Evolutionary conservation across 1,140 invertebrate genomes (phyloP), one percentile per base, ranked within the genome.

Genomic region (Cotesia vestalis): DNA sequence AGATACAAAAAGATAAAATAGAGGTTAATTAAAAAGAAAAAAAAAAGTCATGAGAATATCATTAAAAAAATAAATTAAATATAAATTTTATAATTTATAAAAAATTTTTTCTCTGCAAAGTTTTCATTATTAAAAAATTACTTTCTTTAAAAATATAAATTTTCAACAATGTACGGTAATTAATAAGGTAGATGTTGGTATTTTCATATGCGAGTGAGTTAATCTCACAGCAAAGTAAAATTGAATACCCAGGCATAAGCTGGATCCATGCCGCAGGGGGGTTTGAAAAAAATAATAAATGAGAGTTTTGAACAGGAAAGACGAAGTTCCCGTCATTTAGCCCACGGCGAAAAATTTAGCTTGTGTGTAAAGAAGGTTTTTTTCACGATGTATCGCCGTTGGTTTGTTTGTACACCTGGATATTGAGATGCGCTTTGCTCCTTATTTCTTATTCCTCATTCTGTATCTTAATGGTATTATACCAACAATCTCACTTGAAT

Each of bases 381-480:
- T 74, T 76, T 78, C 77, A 79, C 80, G 77, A 81, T 73, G 66
- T 71, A 75, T 76, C 74, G 80, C 83, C 79, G 74, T 78, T 73
- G 84, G 84, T 79, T 76, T 87, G 79, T 86, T 87, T 87, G 79
- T 79, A 82, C 85, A 86, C 81, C 84, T 85, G 84, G 85, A 75
- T 77, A 80, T 75, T 27, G 27, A 27, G 66, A 74, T 61, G 62
- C 69, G 60, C 62, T 27, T 27, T 27, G 27, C 27, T 27, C 27
- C 3, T 27, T 27, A 27, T 27, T 27, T 27, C 27, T 27, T 27
- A 27, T 27, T 27, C 27, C 59, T 71, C 75, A 63, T 61, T 73
- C 55, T 69, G 51, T 59, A 38, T 34, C 61, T 69, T 66, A 69
- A 51, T 46, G 51, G 63, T 70, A 59, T 66, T 72, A 69, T 68